These are phyloP conservation scores for Pyralis farinalis DNA, from an alignment of 2,888 invertebrate genomes.

Conservation along the genomic window DNA sequence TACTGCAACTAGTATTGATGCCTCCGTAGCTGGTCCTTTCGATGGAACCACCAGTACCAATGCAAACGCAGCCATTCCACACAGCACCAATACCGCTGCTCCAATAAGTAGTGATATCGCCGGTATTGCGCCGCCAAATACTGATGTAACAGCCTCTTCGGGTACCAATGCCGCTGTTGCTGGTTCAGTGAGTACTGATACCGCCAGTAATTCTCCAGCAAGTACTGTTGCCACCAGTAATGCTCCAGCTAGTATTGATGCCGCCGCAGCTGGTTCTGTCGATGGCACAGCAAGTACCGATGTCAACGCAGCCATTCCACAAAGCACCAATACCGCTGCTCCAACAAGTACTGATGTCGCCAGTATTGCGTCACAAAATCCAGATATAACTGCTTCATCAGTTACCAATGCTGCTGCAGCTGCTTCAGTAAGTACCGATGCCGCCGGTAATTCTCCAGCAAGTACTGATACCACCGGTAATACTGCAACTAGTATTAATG, in stretches of 20 bases:
- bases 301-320: not conserved
- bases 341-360: not conserved
- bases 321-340: not conserved
- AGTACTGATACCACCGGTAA: constrained; percentile 3
- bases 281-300: not conserved
- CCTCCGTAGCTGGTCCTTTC: not conserved
- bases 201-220: constrained; percentile 2
- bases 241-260: constrained; percentile 1
- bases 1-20: not conserved
- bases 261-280: not conserved
- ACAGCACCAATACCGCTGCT: not conserved
- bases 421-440: not conserved
- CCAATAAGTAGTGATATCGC: not conserved
- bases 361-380: not conserved
- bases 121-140: not conserved
- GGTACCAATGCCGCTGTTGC: not conserved
- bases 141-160: not conserved
- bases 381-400: not conserved
- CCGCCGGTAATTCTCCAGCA: not conserved
- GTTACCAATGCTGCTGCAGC: no score
- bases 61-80: not conserved
- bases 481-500: not conserved
- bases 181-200: not conserved
- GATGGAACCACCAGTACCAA: not conserved
- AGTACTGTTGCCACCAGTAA: constrained; percentile 5